Conservation (phyloP, 2,888 invertebrate species). For the Lithophane leautieri region DNA sequence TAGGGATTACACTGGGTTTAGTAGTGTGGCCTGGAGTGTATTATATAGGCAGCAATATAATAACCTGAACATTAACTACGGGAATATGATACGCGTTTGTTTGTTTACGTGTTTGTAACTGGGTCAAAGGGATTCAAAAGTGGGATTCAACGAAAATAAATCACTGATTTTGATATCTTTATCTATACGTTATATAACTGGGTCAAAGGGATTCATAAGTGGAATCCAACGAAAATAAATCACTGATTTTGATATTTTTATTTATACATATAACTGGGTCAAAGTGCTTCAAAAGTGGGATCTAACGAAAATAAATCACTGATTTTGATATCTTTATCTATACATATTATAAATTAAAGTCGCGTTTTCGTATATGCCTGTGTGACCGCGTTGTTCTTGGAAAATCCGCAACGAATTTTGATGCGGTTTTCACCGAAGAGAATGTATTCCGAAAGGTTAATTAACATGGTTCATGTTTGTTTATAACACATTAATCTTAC, state of each 20-base stretch:
- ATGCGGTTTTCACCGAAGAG: neutral
- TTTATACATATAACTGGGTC: no score
- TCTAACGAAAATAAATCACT: no score
- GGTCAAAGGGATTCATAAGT: no score
- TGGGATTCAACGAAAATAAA: no score
- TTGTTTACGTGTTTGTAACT: neutral
- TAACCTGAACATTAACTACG: conserved; percentile 1
- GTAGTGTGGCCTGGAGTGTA: neutral
- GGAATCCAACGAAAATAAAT: no score
- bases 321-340: no score
- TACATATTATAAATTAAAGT: no score
- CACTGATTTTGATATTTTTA: no score
- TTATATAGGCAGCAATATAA: conserved; percentile 25
- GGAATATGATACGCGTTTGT: neutral
- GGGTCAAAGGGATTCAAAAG: no score
- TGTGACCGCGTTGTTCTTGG: neutral
- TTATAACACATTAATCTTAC: neutral
- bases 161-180: no score
- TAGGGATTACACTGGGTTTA: conserved; percentile 8
- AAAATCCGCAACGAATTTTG: neutral
- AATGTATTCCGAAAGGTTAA: neutral
- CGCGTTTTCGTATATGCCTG: neutral
- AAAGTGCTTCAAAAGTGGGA: no score
- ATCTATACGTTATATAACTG: no score
- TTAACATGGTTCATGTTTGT: neutral